A percentile compares a stretch with the other conserved stretches of the same genome.
Evolutionary conservation across 1,140 invertebrate species (phyloP).

Genomic region (Drosophila ironensis): DNA sequence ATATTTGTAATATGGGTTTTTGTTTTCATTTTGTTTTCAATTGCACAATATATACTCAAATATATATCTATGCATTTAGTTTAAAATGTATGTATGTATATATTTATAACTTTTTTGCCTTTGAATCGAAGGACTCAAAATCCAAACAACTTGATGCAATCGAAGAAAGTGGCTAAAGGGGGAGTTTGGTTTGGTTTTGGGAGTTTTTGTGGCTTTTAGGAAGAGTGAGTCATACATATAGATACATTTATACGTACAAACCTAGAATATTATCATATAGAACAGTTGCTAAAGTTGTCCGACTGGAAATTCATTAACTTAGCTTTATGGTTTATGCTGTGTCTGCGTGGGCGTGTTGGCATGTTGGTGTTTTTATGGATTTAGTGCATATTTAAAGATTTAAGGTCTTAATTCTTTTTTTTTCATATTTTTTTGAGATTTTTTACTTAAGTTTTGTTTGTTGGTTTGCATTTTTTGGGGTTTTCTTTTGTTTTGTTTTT

Average conservation of each 20-base stretch:
- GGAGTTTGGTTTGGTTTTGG: slow-evolving; percentile 19
- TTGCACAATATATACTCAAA: slow-evolving; percentile 65
- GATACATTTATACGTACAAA: slow-evolving; percentile 65
- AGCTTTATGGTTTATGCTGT: slow-evolving; percentile 50
- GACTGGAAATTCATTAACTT: slow-evolving; percentile 67
- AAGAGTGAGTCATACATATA: slow-evolving; percentile 43
- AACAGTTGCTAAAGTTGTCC: slow-evolving; percentile 59
- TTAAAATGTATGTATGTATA: slow-evolving; percentile 74
- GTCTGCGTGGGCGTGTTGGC: slow-evolving; percentile 28
- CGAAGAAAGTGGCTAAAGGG: slow-evolving; percentile 41
- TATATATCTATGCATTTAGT: slow-evolving; percentile 69
- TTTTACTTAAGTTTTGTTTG: slow-evolving; percentile 46
- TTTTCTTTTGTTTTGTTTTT: slow-evolving; percentile 46
- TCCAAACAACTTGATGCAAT: slow-evolving; percentile 43
- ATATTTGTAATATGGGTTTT: slow-evolving; percentile 66
- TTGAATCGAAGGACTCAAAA: slow-evolving; percentile 37
- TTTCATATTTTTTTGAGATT: slow-evolving; percentile 34
- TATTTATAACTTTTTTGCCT: slow-evolving; percentile 59
- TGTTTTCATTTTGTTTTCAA: slow-evolving; percentile 50
- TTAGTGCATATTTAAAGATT: slow-evolving; percentile 69
- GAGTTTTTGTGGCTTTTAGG: slow-evolving; percentile 2
- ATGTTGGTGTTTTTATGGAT: slow-evolving; percentile 25
- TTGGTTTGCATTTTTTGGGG: slow-evolving; percentile 28
- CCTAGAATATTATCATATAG: slow-evolving; percentile 60
- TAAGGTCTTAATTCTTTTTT: slow-evolving; percentile 59